These are phyloP conservation scores for Drepana arcuata DNA, from an alignment of 1,140 invertebrate species.

Conservation along the genomic window DNA sequence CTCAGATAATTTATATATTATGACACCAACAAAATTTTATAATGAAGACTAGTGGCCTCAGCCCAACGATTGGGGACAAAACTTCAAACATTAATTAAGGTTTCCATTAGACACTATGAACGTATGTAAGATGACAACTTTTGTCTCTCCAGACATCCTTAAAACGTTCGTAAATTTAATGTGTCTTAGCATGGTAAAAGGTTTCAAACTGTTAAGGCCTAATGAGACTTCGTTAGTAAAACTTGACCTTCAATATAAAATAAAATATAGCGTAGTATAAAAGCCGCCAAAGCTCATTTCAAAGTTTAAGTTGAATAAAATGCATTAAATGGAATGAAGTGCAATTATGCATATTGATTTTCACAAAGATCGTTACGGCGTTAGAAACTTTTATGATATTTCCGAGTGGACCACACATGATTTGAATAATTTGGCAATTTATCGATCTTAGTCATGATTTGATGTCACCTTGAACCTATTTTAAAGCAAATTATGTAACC, in stretches of 20 bases:
- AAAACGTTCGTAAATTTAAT: conserved; percentile 3
- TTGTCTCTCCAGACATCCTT: conserved; percentile 20
- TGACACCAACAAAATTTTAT: conserved; percentile 10
- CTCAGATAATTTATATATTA: conserved; percentile 25
- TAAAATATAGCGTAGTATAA: not conserved
- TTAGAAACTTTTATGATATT: conserved; percentile 12
- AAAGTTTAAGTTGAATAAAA: not conserved
- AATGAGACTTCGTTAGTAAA: not conserved
- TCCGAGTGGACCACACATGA: conserved; percentile 17
- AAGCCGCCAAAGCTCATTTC: conserved; percentile 1
- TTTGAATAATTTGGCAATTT: conserved; percentile 37
- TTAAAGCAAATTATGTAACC: conserved; percentile 14
- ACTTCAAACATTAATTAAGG: conserved; percentile 23
- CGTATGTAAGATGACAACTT: conserved; percentile 20
- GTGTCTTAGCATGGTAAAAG: no score
- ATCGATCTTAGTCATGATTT: conserved; percentile 32
- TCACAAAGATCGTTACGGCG: conserved; percentile 7
- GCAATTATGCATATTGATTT: conserved; percentile 11
- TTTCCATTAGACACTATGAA: conserved; percentile 11
- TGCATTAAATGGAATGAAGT: conserved; percentile 7
- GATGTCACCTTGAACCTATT: conserved; percentile 18
- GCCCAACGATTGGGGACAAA: conserved; percentile 14
- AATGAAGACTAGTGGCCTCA: conserved; percentile 22
- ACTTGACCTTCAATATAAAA: not conserved
- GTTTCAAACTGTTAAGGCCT: not conserved